Evolutionary conservation across 2,888 invertebrate species (phyloP), one percentile per base, ranked within the genome.

Genomic region (Dasypolia templi): DNA sequence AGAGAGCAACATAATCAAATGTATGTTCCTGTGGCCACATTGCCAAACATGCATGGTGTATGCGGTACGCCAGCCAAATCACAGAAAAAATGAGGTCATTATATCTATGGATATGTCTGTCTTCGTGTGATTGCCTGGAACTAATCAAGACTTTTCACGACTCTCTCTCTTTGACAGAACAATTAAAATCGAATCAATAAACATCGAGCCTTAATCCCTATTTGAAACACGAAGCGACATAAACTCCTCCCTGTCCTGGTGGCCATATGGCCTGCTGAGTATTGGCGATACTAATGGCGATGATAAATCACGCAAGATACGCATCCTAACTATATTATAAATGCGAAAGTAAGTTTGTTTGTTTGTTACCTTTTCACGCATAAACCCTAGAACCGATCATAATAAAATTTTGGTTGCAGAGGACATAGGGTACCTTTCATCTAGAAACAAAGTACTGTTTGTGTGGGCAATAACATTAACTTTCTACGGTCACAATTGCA

Each of bases 1-100:
- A 35, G 51, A 51, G 12, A 35, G 11, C 62, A 32, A 72, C 65
- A 55, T 63, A 59, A 69, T 80, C 56, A 65, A 66, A 61, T 79
- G 61, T 42, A 61, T 14, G 22, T 35, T 2, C 2, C 7, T 4
- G 9, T n/a, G 4, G 2, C 32, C 32, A 46, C 46, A 42, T 58
- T 39, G 35, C 49, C 65, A 63, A 65, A 32, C 66, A 58, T 53
- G 35, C n/a, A n/a, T n/a, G n/a, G n/a, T 44, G 65, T 32, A 46
- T 55, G 35, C 49, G 59, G 46, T 71, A 59, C 56, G 32, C 72
- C 51, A 59, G 59, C 44, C 53, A 80, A 79, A 79, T 76, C 59
- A 39, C 56, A 56, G 39, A 35, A 42, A 46, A 32, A 72, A 44
- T 72, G 69, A 70, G 2, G 22, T 22, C 32, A 32, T 58, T 32